phyloP scores from a whole-genome alignment of 2,888 invertebrate genomes.

The Eristalis pertinax region DNA sequence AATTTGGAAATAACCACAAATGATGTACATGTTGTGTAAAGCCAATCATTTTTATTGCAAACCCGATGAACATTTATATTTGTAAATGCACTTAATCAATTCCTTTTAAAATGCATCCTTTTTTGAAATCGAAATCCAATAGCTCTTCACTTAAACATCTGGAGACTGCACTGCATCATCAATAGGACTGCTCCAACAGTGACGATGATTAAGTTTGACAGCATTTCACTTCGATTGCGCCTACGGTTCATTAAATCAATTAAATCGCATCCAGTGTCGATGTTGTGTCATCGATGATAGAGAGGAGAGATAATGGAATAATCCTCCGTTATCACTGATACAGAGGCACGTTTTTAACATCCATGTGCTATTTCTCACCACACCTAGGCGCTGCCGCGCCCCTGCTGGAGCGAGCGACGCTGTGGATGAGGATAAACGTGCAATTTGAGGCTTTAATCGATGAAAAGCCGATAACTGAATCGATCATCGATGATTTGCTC shows the following conservation, averaged over 20 bases:
- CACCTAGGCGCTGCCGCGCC: not conserved
- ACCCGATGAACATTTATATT: too few relatives aligned
- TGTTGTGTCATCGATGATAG: slow-evolving; percentile 31
- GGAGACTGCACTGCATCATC: slow-evolving; percentile 19
- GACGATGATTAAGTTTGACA: slow-evolving; percentile 38
- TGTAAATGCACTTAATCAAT: too few relatives aligned
- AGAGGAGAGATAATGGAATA: too few relatives aligned
- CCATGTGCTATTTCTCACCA: slow-evolving; percentile 19
- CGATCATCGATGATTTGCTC: slow-evolving; percentile 37
- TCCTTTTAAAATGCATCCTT: not conserved
- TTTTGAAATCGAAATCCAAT: slow-evolving; percentile 15
- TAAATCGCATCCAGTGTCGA: slow-evolving; percentile 42
- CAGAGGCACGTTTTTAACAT: not conserved
- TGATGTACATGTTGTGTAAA: too few relatives aligned
- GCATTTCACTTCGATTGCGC: slow-evolving; percentile 38
- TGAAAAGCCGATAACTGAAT: slow-evolving; percentile 39
- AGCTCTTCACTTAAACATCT: slow-evolving; percentile 13
- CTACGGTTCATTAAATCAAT: slow-evolving; percentile 57
- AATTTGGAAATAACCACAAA: too few relatives aligned
- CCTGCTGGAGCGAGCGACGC: not conserved
- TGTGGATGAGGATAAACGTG: slow-evolving; percentile 13
- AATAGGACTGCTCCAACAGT: slow-evolving; percentile 20
- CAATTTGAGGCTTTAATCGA: slow-evolving; percentile 11
- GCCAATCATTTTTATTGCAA: too few relatives aligned
- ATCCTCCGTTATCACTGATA: too few relatives aligned